Conservation (phyloP, 2,797 vertebrate species). For the Craterocephalus amniculus region DNA sequence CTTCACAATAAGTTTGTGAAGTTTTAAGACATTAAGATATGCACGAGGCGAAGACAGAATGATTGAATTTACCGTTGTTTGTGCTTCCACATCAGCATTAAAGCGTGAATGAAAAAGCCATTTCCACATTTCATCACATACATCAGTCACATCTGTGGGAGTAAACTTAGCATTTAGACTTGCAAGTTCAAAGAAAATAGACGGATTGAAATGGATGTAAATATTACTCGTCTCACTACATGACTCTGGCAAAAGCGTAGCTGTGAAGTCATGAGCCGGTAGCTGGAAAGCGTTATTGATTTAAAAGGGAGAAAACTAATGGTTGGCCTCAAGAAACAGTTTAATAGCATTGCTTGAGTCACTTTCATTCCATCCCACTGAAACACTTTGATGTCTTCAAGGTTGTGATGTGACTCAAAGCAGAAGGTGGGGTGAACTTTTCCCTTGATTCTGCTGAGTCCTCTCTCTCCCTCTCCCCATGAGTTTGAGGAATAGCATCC, state of each 20-base stretch:
- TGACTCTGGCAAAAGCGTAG: constrained; percentile 27
- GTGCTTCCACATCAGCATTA: constrained; percentile 1
- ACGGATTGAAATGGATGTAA: constrained; percentile 32
- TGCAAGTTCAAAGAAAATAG: constrained; percentile 34
- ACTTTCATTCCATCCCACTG: constrained; percentile 58
- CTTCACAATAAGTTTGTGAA: background rate
- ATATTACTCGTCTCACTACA: constrained; percentile 24
- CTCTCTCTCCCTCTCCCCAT: background rate
- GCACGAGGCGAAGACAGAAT: background rate
- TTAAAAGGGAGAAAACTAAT: constrained; percentile 62
- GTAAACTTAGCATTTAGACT: constrained; percentile 15
- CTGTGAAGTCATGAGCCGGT: constrained; percentile 40
- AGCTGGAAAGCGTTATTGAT: constrained; percentile 54
- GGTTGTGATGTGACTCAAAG: constrained; percentile 71
- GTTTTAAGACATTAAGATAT: background rate
- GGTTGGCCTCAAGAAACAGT: constrained; percentile 65
- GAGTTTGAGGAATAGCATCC: constrained; percentile 15
- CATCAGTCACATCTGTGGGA: constrained; percentile 5
- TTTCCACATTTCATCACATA: background rate
- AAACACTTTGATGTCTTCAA: constrained; percentile 75
- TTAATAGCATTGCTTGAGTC: constrained; percentile 68
- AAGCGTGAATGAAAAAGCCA: background rate
- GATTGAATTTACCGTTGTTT: background rate
- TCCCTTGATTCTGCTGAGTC: constrained; percentile 32
- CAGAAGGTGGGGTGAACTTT: constrained; percentile 49